Conservation (phyloP, 1,140 invertebrate genomes). For the Globodera ellingtonae region DNA sequence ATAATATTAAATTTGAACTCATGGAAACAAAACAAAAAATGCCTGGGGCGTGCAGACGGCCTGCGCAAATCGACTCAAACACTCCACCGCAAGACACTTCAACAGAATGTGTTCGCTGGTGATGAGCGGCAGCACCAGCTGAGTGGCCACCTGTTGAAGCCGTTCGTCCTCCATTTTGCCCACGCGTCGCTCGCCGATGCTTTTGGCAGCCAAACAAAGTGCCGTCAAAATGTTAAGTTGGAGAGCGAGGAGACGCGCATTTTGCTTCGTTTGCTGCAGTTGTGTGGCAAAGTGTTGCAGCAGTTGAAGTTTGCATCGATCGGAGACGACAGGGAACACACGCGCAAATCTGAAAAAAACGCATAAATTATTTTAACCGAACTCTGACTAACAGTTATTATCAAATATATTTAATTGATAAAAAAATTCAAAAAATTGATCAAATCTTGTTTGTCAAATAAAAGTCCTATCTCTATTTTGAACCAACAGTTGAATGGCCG, state of each 20-base stretch:
- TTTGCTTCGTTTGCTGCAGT: constrained; percentile 72
- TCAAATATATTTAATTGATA: too few species aligned
- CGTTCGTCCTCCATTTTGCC: constrained; percentile 53
- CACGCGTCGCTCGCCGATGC: constrained; percentile 70
- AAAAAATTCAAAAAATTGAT: too few species aligned
- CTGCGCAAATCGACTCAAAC: constrained; percentile 84
- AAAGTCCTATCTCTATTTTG: not conserved
- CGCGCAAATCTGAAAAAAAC: constrained; percentile 72
- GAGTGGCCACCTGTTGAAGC: constrained; percentile 49
- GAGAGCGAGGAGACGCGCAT: constrained; percentile 42
- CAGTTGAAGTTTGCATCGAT: constrained; percentile 94
- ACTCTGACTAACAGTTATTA: too few species aligned
- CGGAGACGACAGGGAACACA: constrained; percentile 88
- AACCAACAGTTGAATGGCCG: constrained; percentile 79
- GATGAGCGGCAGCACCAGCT: constrained; percentile 68
- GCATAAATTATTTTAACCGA: not conserved
- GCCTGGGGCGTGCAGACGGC: constrained; percentile 76
- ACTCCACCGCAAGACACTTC: constrained; percentile 80
- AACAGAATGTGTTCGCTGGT: constrained; percentile 73
- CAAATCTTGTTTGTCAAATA: too few species aligned
- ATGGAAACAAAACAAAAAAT: not conserved
- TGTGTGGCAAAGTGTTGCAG: constrained; percentile 93
- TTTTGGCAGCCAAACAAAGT: constrained; percentile 82
- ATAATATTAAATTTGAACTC: not conserved
- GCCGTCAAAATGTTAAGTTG: constrained; percentile 96